A percentile compares a stretch with the other conserved stretches of the same genome.
Conservation (phyloP, 2,113 vertebrate species). For the Galbula dea region DNA sequence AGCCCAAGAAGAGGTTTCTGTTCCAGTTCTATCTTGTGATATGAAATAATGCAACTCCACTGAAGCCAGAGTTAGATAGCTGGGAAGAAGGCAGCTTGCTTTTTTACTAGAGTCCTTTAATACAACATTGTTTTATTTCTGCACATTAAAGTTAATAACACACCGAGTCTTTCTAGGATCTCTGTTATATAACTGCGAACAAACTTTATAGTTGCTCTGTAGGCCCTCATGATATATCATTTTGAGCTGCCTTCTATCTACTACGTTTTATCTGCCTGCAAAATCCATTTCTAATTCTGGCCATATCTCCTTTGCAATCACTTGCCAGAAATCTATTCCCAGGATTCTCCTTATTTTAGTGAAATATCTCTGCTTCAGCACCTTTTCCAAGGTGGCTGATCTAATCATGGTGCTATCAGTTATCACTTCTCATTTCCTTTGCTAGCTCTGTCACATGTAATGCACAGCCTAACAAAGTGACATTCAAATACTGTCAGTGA, state of each 20-base stretch:
- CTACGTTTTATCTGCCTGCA: slow-evolving; percentile 72
- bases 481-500: slow-evolving; percentile 52
- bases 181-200: slow-evolving; percentile 67
- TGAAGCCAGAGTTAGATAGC: neutral
- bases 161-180: slow-evolving; percentile 68
- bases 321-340: slow-evolving; percentile 73
- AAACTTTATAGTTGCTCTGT: slow-evolving; percentile 57
- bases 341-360: slow-evolving; percentile 75
- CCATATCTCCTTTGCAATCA: slow-evolving; percentile 68
- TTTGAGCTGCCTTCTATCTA: slow-evolving; percentile 68
- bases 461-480: slow-evolving; percentile 60
- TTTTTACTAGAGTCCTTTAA: slow-evolving; percentile 2
- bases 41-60: neutral
- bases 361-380: slow-evolving; percentile 80
- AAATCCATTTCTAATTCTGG: slow-evolving; percentile 79
- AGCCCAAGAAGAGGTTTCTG: neutral
- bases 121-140: slow-evolving; percentile 57
- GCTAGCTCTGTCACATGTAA: slow-evolving; percentile 66
- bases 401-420: slow-evolving; percentile 74
- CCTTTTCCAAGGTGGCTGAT: slow-evolving; percentile 78
- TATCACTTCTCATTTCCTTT: slow-evolving; percentile 74
- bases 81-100: neutral
- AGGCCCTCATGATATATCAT: slow-evolving; percentile 55
- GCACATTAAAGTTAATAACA: slow-evolving; percentile 48
- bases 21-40: neutral